phyloP scores from a whole-genome alignment of 2,888 invertebrate genomes.

The Amblyteles armatorius region DNA sequence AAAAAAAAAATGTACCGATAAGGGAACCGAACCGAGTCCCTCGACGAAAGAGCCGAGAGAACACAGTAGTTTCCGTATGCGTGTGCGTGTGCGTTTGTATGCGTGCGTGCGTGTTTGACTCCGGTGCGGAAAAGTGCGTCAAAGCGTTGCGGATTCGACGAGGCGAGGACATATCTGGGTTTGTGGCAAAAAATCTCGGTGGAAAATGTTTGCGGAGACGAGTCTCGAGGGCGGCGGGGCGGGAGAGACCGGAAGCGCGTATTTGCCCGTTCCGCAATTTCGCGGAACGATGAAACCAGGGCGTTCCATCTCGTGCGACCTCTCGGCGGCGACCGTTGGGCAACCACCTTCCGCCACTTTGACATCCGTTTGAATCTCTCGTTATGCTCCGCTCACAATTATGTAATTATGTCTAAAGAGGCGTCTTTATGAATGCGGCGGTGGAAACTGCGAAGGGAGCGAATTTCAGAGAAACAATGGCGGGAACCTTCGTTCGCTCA shows the following conservation, averaged over 20 bases:
- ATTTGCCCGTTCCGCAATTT: background rate
- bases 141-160: background rate
- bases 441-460: background rate
- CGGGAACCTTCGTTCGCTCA: no score
- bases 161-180: background rate
- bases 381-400: background rate
- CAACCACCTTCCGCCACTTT: background rate
- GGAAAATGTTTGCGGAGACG: conserved; percentile 9
- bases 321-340: background rate
- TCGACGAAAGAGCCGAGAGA: background rate
- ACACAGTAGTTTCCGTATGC: background rate
- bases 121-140: background rate
- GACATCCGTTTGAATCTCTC: background rate
- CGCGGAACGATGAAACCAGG: background rate
- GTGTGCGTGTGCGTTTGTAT: no score
- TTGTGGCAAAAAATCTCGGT: background rate
- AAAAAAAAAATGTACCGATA: background rate
- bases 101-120: background rate
- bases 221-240: background rate
- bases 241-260: background rate
- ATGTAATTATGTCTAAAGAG: background rate
- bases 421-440: background rate
- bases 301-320: background rate
- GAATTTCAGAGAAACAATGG: background rate
- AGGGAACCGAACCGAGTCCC: conserved; percentile 2